A percentile compares a stretch with the other conserved stretches of the same genome.
These are phyloP conservation scores for Copidosoma aretas DNA, from an alignment of 2,888 invertebrate species.

Conservation along the genomic window DNA sequence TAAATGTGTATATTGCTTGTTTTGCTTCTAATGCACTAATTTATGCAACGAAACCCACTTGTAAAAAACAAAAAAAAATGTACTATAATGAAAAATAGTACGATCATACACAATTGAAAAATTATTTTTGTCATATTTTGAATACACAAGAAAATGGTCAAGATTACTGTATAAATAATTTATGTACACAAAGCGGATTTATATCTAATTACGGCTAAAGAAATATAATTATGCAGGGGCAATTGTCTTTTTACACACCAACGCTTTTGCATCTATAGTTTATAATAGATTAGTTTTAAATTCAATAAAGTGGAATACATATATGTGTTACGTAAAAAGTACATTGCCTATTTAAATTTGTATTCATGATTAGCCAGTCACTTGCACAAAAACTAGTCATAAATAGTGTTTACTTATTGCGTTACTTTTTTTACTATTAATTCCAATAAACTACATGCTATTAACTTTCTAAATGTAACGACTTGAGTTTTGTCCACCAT, in stretches of 20 bases:
- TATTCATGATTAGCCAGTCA: background rate
- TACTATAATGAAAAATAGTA: background rate
- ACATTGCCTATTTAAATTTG: background rate
- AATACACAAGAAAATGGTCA: background rate
- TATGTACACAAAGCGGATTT: constrained; percentile 3
- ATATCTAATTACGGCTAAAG: background rate
- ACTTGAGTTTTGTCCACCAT: too few species aligned
- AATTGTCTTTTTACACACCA: background rate
- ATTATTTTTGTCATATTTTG: background rate
- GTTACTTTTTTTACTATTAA: too few species aligned
- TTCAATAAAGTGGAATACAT: too few species aligned
- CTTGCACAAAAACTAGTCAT: too few species aligned
- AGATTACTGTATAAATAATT: background rate
- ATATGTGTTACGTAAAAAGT: background rate
- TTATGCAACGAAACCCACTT: too few species aligned
- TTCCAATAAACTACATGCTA: too few species aligned
- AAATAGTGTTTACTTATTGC: too few species aligned
- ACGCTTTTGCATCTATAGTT: background rate
- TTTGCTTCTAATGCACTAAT: background rate
- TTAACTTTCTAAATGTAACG: too few species aligned
- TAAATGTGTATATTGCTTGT: background rate
- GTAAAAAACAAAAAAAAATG: background rate
- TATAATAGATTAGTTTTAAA: background rate
- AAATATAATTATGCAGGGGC: background rate
- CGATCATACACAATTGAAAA: background rate